Conservation (phyloP, 2,888 invertebrate species). For the Erynnis tages region DNA sequence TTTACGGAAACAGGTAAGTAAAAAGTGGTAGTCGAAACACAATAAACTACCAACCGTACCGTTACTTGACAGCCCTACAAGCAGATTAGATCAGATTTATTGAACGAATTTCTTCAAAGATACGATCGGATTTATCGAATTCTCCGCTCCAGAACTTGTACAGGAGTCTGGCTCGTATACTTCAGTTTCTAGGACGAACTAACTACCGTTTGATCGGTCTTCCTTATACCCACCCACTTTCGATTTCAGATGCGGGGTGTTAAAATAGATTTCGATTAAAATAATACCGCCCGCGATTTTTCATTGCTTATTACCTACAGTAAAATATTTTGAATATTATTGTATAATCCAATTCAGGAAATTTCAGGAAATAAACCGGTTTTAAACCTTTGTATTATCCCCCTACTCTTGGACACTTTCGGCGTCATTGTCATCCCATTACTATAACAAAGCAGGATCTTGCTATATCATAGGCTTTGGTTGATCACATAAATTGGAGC, state of each 20-base stretch:
- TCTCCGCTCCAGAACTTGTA: slow-evolving; percentile 30
- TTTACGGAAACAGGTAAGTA: background rate
- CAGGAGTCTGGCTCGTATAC: slow-evolving; percentile 22
- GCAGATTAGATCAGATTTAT: slow-evolving; percentile 34
- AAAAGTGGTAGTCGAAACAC: background rate
- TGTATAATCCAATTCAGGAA: too few relatives aligned
- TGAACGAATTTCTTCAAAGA: slow-evolving; percentile 34
- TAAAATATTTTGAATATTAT: too few relatives aligned
- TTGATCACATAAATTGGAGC: too few relatives aligned
- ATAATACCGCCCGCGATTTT: too few relatives aligned
- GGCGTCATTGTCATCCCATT: too few relatives aligned
- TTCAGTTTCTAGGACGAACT: slow-evolving; percentile 23
- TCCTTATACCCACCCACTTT: slow-evolving; percentile 57
- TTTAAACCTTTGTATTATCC: too few relatives aligned
- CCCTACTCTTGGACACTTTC: too few relatives aligned
- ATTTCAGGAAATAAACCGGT: too few relatives aligned
- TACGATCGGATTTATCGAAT: slow-evolving; percentile 34
- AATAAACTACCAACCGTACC: slow-evolving; percentile 9
- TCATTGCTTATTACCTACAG: too few relatives aligned
- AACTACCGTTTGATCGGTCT: slow-evolving; percentile 48
- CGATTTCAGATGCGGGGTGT: slow-evolving; percentile 39
- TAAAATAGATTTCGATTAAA: background rate
- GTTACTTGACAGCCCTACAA: slow-evolving; percentile 18
- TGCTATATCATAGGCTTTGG: too few relatives aligned
- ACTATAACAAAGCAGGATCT: too few relatives aligned